Conservation (phyloP, 2,888 invertebrate genomes). For the Thecophora atra region DNA sequence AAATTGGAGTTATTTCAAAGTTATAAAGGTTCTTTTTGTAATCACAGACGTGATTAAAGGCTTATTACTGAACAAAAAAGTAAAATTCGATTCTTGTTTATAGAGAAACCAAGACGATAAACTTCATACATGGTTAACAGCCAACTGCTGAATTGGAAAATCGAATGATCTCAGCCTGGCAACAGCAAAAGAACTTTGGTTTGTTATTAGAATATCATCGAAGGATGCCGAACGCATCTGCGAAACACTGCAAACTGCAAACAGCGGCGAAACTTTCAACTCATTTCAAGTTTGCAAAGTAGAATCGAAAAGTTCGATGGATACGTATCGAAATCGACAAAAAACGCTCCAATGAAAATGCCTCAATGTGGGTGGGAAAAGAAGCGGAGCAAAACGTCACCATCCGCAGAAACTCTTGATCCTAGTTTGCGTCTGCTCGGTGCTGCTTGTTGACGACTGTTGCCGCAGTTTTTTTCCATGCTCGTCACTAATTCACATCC, state of each 20-base stretch:
- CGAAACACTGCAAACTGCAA: not conserved
- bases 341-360: not conserved
- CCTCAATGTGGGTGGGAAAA: conserved; percentile 10
- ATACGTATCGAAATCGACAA: not conserved
- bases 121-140: too few relatives aligned
- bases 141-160: too few relatives aligned
- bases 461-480: not conserved
- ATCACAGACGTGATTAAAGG: too few relatives aligned
- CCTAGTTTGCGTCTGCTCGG: not conserved
- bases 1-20: too few relatives aligned
- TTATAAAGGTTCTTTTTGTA: too few relatives aligned
- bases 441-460: not conserved
- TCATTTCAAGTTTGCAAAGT: conserved; percentile 7
- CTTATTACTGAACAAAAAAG: too few relatives aligned
- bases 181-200: too few relatives aligned
- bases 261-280: not conserved
- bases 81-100: too few relatives aligned
- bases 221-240: not conserved
- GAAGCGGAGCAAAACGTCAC: not conserved
- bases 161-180: too few relatives aligned
- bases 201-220: too few relatives aligned
- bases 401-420: conserved; percentile 21
- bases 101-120: too few relatives aligned
- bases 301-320: conserved; percentile 3
- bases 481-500: conserved; percentile 21